Base-by-base conservation (phyloP, 2,888 invertebrate genomes). In the Dioctria linearis region DNA sequence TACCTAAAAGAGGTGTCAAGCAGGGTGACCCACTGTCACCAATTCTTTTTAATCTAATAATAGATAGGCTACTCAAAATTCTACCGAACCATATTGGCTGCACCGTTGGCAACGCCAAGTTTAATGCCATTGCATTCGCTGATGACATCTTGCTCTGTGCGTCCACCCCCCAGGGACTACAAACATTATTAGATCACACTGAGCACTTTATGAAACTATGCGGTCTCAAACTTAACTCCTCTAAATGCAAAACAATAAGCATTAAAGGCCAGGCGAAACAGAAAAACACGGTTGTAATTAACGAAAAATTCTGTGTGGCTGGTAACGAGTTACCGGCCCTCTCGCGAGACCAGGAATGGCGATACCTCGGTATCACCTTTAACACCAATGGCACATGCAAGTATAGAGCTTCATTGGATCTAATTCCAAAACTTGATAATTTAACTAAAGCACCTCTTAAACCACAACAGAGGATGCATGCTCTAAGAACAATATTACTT, bases 261-360 rank as follows among this genome's bases (percentile, higher is more conserved):
- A 46, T 49, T 2, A 69, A 49, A 25, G 69, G 69, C 4, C 51
- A 69, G 25, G 51, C 69, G 0, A 69, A 69, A 5, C 69, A 69
- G 3, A 69, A 69, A 2, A 69, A 11, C 0, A 4, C 69, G 1
- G 51, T 69, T 4, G 25, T 69, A n/a, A 37, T 51, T 0, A 5
- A 69, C 5, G 2, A 37, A 4, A 8, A 6, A 5, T 69, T 69
- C 37, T 49, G 3, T 25, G 51, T 69, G 46, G 3, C 25, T 5
- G 25, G 37, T 0, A 5, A 0, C 1, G 6, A 1, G 3, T 5
- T 46, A 5, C 69, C 69, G 3, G 4, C 4, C 0, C 51, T 69
- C 2, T 0, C 1, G 2, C 4, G 49, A 69, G 5, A 3, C 3
- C 25, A 51, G 1, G 49, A 49, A 69, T 69, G 69, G 51, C 51